Conservation (phyloP, 2,888 invertebrate species). For the Anthophora plumipes region DNA sequence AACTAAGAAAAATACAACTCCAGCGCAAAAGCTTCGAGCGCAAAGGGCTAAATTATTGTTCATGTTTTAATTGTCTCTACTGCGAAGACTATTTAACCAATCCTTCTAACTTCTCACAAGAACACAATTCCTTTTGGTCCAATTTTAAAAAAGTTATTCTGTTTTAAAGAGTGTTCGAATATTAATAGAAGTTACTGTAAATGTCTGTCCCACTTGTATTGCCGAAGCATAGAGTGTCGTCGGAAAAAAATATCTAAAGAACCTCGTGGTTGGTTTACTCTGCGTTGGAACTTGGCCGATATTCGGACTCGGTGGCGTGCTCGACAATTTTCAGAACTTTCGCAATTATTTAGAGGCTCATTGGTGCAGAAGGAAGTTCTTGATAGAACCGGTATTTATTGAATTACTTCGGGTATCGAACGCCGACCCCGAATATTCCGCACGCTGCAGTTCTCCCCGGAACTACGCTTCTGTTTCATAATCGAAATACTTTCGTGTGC, state of each 20-base stretch:
- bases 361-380: conserved; percentile 33
- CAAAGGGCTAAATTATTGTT: too few relatives aligned
- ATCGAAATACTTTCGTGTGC: conserved; percentile 41
- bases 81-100: too few relatives aligned
- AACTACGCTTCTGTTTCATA: conserved; percentile 29
- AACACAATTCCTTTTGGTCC: too few relatives aligned
- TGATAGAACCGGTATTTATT: conserved; percentile 41
- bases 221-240: background rate
- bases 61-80: too few relatives aligned
- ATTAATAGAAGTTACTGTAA: too few relatives aligned
- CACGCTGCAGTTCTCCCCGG: background rate
- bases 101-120: too few relatives aligned
- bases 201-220: too few relatives aligned
- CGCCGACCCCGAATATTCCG: conserved; percentile 29
- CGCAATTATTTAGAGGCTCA: conserved; percentile 42
- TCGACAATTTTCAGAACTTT: conserved; percentile 36
- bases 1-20: too few relatives aligned
- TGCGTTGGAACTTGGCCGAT: conserved; percentile 6
- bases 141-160: too few relatives aligned
- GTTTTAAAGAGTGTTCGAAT: too few relatives aligned
- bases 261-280: background rate
- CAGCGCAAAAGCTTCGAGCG: too few relatives aligned
- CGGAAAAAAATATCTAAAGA: background rate
- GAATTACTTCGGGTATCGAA: conserved; percentile 48
- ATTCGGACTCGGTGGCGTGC: background rate